These are phyloP conservation scores for Cremastinae sp. DNA, from an alignment of 2,888 invertebrate species.

Conservation along the genomic window DNA sequence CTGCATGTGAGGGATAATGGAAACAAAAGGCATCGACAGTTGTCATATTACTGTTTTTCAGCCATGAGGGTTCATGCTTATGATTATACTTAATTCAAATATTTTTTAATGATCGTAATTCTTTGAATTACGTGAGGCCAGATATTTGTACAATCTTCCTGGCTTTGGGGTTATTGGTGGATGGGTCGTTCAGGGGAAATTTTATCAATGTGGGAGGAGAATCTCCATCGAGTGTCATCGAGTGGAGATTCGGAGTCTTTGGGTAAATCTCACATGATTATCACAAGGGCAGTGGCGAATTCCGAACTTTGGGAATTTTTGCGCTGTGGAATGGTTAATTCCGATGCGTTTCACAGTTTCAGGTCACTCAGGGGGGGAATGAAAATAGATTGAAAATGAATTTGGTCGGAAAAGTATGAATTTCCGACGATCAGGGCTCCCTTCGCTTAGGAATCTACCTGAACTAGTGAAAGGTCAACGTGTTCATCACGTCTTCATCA, in stretches of 20 bases:
- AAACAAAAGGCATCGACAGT: conserved; percentile 74
- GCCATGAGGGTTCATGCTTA: conserved; percentile 52
- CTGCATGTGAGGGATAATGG: conserved; percentile 77
- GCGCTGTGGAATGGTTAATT: neutral
- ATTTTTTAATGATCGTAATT: neutral
- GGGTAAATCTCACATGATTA: no score
- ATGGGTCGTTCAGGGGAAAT: neutral
- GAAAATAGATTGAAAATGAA: neutral
- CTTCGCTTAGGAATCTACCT: conserved; percentile 35
- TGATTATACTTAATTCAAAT: conserved; percentile 1
- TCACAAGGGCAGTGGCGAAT: conserved; percentile 8
- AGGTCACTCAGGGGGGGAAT: conserved; percentile 19
- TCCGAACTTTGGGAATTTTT: conserved; percentile 9
- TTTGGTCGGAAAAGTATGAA: conserved; percentile 6
- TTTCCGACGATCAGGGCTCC: conserved; percentile 1
- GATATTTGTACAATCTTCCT: no score
- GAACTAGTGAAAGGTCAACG: conserved; percentile 29
- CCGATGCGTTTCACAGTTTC: conserved; percentile 20
- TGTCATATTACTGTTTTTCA: conserved; percentile 73
- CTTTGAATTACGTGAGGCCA: neutral
- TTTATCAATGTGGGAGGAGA: no score
- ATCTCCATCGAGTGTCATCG: no score
- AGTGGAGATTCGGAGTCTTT: no score
- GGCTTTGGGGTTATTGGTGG: no score
- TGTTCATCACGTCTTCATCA: conserved; percentile 44